Evolutionary conservation across 2,797 vertebrate genomes (phyloP).

Genomic region (Psittacula derbiana): DNA sequence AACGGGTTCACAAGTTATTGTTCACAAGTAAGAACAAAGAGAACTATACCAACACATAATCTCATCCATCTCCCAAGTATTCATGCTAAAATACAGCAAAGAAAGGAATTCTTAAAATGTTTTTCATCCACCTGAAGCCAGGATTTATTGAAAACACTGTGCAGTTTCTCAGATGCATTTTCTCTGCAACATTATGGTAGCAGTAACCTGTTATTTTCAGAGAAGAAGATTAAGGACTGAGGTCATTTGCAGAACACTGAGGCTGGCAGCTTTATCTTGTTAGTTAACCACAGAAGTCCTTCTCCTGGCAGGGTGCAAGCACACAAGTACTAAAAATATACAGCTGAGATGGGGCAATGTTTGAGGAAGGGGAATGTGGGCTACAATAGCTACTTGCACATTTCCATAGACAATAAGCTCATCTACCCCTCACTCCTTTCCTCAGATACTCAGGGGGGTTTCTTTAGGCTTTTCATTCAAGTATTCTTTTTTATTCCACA

Average conservation of each 20-base stretch:
- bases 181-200: not conserved
- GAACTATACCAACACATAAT: not conserved
- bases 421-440: not conserved
- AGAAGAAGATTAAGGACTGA: slow-evolving; percentile 28
- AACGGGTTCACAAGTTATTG: not conserved
- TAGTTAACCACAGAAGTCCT: slow-evolving; percentile 20
- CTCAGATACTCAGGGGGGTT: not conserved
- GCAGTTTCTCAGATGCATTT: not conserved
- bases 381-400: not conserved
- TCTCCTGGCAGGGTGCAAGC: slow-evolving; percentile 8
- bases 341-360: not conserved
- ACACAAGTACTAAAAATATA: not conserved
- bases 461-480: not conserved
- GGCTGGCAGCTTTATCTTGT: slow-evolving; percentile 35
- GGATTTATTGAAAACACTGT: not conserved
- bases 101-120: not conserved
- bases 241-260: not conserved
- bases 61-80: not conserved
- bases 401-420: not conserved
- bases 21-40: not conserved
- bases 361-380: not conserved
- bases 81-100: not conserved
- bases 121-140: not conserved
- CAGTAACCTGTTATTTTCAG: not conserved
- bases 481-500: not conserved